Evolutionary conservation across 2,113 vertebrate genomes (phyloP).

Genomic region (Sylvietta virens): DNA sequence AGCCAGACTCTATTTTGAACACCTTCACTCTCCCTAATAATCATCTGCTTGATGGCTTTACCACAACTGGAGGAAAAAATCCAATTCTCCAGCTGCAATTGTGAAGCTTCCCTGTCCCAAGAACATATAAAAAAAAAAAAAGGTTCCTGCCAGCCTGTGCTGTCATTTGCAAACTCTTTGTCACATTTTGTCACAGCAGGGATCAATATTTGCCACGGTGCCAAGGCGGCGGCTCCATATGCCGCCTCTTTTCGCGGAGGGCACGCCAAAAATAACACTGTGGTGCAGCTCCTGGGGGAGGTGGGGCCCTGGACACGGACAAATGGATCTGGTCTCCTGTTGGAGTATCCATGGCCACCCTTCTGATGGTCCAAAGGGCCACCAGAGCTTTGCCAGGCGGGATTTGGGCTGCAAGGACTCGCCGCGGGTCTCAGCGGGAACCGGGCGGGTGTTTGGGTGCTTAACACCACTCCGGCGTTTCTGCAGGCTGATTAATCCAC

Average conservation of each 20-base stretch:
- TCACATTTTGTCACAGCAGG: constrained; percentile 5
- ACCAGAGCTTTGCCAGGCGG: accelerated
- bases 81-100: background rate
- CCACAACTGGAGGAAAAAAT: background rate
- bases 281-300: background rate
- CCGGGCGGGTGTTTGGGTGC: background rate
- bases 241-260: background rate
- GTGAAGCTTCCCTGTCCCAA: background rate
- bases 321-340: accelerated
- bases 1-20: background rate
- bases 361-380: background rate
- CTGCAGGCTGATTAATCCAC: constrained; percentile 37
- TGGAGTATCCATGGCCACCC: accelerated
- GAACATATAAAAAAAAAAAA: background rate
- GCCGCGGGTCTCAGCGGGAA: background rate
- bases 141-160: background rate
- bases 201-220: constrained; percentile 1
- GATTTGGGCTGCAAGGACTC: background rate
- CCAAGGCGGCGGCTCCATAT: background rate
- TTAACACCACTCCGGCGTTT: background rate
- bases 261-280: background rate
- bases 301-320: accelerated
- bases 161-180: background rate
- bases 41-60: background rate
- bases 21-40: background rate